phyloP scores from a whole-genome alignment of 2,797 vertebrate genomes.

The Cynopterus sphinx region DNA sequence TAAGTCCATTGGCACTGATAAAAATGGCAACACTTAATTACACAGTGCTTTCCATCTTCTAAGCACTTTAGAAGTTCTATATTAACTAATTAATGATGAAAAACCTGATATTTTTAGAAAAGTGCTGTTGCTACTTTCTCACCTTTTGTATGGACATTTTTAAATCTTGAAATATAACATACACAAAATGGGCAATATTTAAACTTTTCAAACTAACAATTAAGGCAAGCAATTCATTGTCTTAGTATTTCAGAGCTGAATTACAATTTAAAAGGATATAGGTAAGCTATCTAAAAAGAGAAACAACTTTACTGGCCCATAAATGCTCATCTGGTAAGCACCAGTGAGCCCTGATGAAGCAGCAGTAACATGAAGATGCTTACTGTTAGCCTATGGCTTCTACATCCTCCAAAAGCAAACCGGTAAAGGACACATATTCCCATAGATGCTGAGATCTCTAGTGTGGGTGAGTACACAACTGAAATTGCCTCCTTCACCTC shows the following conservation, averaged over 20 bases:
- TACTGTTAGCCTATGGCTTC: neutral
- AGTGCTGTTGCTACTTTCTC: slow-evolving; percentile 38
- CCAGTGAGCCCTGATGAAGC: neutral
- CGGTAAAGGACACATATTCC: neutral
- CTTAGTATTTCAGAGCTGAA: slow-evolving; percentile 39
- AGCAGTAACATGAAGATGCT: neutral
- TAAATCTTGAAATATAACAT: slow-evolving; percentile 41
- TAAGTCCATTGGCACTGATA: slow-evolving; percentile 59
- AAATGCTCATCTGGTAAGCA: slow-evolving; percentile 1
- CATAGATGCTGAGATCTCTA: neutral
- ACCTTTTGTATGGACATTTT: slow-evolving; percentile 54
- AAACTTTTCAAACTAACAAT: slow-evolving; percentile 69
- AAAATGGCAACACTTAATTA: slow-evolving; percentile 53
- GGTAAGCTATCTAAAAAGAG: slow-evolving; percentile 40
- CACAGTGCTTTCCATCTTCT: slow-evolving; percentile 50
- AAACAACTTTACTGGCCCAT: slow-evolving; percentile 18
- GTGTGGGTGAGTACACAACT: neutral
- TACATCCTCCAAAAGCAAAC: neutral
- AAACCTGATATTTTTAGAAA: slow-evolving; percentile 66
- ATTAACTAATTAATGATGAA: slow-evolving; percentile 69
- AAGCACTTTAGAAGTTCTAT: slow-evolving; percentile 61
- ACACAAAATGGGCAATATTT: slow-evolving; percentile 68
- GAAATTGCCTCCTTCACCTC: neutral
- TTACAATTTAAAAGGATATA: slow-evolving; percentile 21
- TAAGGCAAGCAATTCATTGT: slow-evolving; percentile 52